Conservation (phyloP, 2,113 vertebrate genomes). For the Addax nasomaculatus region DNA sequence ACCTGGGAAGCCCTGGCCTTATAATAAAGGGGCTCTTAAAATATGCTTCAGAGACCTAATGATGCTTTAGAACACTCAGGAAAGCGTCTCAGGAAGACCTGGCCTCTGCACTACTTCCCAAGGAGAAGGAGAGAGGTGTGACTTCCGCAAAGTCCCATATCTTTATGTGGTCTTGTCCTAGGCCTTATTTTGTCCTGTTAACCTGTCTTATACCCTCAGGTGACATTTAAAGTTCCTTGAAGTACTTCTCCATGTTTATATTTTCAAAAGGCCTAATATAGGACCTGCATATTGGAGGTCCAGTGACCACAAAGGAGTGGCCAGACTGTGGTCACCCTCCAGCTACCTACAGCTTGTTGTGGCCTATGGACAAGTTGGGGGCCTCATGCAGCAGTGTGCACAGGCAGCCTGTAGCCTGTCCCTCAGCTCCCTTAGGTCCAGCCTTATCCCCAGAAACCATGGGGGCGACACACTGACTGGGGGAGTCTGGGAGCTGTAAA, state of each 20-base stretch:
- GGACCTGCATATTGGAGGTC: background rate
- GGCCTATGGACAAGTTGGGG: background rate
- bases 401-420: background rate
- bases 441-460: background rate
- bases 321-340: background rate
- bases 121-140: background rate
- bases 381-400: background rate
- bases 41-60: background rate
- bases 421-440: background rate
- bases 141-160: background rate
- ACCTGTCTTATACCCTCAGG: background rate
- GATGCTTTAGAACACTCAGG: background rate
- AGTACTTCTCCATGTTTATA: background rate
- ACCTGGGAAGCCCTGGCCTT: background rate
- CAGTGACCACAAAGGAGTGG: background rate
- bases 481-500: background rate
- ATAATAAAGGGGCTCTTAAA: background rate
- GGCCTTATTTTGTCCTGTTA: background rate
- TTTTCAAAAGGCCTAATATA: background rate
- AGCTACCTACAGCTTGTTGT: background rate
- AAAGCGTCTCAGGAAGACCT: background rate
- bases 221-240: background rate
- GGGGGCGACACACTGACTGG: background rate
- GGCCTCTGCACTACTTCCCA: background rate
- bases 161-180: background rate